Evolutionary conservation across 1,140 invertebrate species (phyloP), one percentile per base, ranked within the genome.

Genomic region (Platyscapa corneri): DNA sequence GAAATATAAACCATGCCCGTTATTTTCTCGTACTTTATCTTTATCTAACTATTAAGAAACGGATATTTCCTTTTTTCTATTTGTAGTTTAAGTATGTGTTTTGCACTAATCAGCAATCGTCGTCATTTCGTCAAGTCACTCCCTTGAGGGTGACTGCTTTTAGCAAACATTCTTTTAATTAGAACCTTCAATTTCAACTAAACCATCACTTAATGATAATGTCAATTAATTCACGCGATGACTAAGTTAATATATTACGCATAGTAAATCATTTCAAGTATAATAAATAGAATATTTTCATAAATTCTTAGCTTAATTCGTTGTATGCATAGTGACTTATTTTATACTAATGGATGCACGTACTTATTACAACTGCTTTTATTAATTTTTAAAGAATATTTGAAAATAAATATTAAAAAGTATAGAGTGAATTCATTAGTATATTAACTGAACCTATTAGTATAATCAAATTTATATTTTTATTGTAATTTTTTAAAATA

Each of bases 41-140:
- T 70, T 70, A 70, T 70, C 67, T 37, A 0, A 7, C 32, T 32
- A 70, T 37, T 70, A 37, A 70, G 20, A 10, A 70, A 70, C 34
- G 8, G 67, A 20, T 34, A 8, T 70, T 74, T 8, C 70, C 39
- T 74, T 42, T 74, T 42, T 74, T 74, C 27, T 42, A 42, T 0
- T 37, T 70, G 67, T 5, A 32, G 16, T 18, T 42, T n/a, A 42
- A 74, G 27, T 6, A 39, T 42, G 37, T n/a, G 14, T 6, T 53
- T 18, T 53, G 49, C 49, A 18, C 70, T 74, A 42, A 74, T 74
- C 70, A 74, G 37, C 20, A 5, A 42, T 74, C 37, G 37, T 20
- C 39, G n/a, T 42, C 70, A n/a, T 10, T 74, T n/a, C 20, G 70
- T 42, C 70, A 74, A 74, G 37, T 74, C 70, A 74, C 70, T 74